A percentile compares a stretch with the other conserved stretches of the same genome.
Conservation (phyloP, 2,113 vertebrate species). For the Lampris incognitus region DNA sequence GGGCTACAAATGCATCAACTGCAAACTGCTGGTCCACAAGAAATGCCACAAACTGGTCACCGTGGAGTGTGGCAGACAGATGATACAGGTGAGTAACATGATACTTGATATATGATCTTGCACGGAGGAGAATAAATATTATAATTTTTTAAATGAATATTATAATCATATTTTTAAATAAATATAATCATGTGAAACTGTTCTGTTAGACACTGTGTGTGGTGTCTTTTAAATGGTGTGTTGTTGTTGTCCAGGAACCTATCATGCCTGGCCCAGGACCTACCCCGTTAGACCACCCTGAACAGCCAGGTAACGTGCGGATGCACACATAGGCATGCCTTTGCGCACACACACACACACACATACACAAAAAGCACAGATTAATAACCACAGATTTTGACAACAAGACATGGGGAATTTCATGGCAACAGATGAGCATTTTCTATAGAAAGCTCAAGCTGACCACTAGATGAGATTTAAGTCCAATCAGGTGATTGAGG, state of each 20-base stretch:
- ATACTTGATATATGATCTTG: neutral
- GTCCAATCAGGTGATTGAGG: slow-evolving; percentile 49
- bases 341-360: slow-evolving; percentile 3
- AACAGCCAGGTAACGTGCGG: slow-evolving; percentile 84
- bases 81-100: slow-evolving; percentile 71
- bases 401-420: neutral
- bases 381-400: neutral
- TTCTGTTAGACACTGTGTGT: neutral
- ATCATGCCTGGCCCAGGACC: slow-evolving; percentile 83
- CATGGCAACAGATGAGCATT: too few species aligned
- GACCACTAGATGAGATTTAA: slow-evolving; percentile 39
- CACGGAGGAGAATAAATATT: neutral
- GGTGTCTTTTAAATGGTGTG: neutral
- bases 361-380: neutral
- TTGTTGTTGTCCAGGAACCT: slow-evolving; percentile 85
- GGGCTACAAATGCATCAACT: slow-evolving; percentile 99
- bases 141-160: neutral
- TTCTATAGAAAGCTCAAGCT: neutral
- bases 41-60: slow-evolving; percentile 98
- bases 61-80: slow-evolving; percentile 89
- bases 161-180: neutral
- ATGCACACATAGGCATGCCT: neutral
- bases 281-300: slow-evolving; percentile 84
- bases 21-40: slow-evolving; percentile 98
- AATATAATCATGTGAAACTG: neutral